phyloP scores from a whole-genome alignment of 2,113 vertebrate species.

The Lichenostomus cassidix region DNA sequence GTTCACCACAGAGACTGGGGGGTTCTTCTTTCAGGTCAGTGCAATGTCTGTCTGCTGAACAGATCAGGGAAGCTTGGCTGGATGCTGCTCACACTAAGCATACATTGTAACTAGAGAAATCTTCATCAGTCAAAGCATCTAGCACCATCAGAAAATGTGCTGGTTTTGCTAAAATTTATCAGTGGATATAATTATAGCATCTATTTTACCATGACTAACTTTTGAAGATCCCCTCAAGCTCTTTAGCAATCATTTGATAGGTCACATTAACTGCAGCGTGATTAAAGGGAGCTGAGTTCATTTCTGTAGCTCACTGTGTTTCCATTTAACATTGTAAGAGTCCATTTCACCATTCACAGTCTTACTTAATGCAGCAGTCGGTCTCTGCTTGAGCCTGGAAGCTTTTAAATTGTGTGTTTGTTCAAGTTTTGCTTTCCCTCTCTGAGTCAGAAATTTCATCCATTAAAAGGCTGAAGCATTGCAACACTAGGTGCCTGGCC shows the following conservation, averaged over 20 bases:
- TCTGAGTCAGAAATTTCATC: not conserved
- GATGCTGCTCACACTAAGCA: rapidly evolving
- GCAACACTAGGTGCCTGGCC: not conserved
- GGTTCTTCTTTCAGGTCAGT: not conserved
- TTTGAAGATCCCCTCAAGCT: slow-evolving; percentile 21
- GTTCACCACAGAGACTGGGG: not conserved
- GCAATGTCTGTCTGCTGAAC: not conserved
- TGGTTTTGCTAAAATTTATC: slow-evolving; percentile 24
- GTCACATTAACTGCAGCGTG: not conserved
- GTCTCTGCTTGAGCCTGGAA: not conserved
- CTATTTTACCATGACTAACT: slow-evolving; percentile 22
- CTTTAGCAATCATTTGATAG: not conserved
- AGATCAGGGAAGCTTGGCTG: not conserved
- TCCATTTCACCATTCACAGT: not conserved
- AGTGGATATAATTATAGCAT: slow-evolving; percentile 24
- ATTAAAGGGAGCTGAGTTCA: slow-evolving; percentile 9
- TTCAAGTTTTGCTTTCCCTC: not conserved
- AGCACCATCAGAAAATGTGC: not conserved
- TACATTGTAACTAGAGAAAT: not conserved
- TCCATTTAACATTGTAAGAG: not conserved
- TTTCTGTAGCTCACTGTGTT: not conserved
- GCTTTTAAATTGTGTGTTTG: not conserved
- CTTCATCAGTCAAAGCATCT: not conserved
- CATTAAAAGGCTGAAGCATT: not conserved
- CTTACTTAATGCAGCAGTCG: not conserved